Base-by-base conservation (phyloP, 2,888 invertebrate species). In the Drosophila austrosaltans region DNA sequence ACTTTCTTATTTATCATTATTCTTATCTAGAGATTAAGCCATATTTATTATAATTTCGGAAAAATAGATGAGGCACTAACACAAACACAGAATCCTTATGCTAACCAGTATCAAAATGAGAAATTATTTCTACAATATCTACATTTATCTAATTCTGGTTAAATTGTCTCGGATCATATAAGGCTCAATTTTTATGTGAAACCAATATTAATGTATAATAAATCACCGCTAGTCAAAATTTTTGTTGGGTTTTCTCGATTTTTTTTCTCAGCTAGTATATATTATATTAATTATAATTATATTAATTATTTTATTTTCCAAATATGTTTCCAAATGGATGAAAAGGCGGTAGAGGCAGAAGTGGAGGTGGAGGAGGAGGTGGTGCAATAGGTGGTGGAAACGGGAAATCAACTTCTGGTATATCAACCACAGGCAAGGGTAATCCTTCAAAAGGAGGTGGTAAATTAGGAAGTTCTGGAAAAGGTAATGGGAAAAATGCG, bases 151-250 rank as follows among this genome's bases (percentile, higher is more conserved):
- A 10, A 3, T 4, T 16, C 42, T 42, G 42, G 42, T 42, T 42
- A 5, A 42, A 48, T 1, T 25, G 48, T 48, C 48, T 48, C 48
- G 25, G 48, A 48, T 48, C 22, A 25, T 48, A 48, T 66, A 89
- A 75, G 88, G 89, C 83, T 83, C 83, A 83, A 89, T 71, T 86
- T 83, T 59, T 79, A 82, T 82, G 80, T 89, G 53, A 88, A 83
- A 59, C 68, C 61, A 77, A 78, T 71, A 79, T 77, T 77, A 72
- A 88, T 74, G 64, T 88, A 63, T 74, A 89, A 83, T 88, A 83
- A 87, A 83, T 54, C 69, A 64, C 62, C 73, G 81, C 83, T 83
- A 83, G 83, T 83, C 83, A 89, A 89, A 85, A 39, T 36, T 28
- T 61, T 20, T 8, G 7, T 7, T 8, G 36, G 1, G 8, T 48